These are phyloP conservation scores for Drosophila willistoni DNA, from an alignment of 1,140 invertebrate genomes.

Conservation along the genomic window DNA sequence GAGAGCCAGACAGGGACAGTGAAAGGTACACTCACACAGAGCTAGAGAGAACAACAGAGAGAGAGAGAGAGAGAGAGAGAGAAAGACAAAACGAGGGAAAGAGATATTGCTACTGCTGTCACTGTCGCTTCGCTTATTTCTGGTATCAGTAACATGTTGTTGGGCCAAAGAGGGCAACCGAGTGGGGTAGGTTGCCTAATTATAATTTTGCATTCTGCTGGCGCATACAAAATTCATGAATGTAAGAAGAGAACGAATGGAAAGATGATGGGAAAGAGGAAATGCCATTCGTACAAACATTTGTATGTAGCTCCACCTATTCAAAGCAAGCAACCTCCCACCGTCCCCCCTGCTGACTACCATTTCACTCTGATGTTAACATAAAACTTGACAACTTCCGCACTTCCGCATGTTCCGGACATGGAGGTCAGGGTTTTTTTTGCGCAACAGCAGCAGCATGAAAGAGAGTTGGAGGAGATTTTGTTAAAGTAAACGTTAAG, in stretches of 20 bases:
- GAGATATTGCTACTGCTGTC: conserved; percentile 8
- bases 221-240: conserved; percentile 75
- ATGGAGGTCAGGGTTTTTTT: neutral
- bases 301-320: neutral
- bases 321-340: too few species aligned
- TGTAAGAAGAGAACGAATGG: neutral
- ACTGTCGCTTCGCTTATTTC: conserved; percentile 32
- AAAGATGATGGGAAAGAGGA: too few species aligned
- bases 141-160: conserved; percentile 26
- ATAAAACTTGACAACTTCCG: conserved; percentile 74
- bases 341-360: conserved; percentile 18
- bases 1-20: neutral
- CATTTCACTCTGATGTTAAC: conserved; percentile 54
- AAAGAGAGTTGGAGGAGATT: neutral
- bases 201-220: conserved; percentile 80
- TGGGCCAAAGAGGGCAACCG: neutral
- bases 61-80: conserved; percentile 4
- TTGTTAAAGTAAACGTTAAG: conserved; percentile 53
- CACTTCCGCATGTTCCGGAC: conserved; percentile 23
- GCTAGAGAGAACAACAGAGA: neutral
- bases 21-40: neutral
- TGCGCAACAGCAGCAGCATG: neutral
- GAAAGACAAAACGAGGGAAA: neutral
- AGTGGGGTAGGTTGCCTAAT: conserved; percentile 56
- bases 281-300: neutral